Conservation (phyloP, 2,113 vertebrate species). For the Drymodes brunneopygia region DNA sequence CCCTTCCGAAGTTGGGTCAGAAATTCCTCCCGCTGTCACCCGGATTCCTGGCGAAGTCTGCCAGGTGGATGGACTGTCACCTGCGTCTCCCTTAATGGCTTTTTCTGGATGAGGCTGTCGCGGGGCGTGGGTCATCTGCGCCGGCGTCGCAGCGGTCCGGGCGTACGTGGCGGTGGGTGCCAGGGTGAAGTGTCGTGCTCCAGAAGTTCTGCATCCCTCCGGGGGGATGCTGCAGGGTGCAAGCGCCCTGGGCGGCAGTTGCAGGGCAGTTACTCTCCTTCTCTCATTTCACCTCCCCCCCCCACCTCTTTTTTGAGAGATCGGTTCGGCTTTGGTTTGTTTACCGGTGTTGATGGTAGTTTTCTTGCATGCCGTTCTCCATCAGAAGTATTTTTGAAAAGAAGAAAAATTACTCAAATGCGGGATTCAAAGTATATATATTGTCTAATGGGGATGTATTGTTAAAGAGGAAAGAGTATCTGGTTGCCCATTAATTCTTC, state of each 20-base stretch:
- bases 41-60: background rate
- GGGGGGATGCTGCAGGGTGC: constrained; percentile 30
- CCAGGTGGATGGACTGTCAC: background rate
- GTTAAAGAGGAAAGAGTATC: background rate
- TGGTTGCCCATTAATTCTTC: background rate
- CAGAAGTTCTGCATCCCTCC: constrained; percentile 51
- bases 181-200: constrained; percentile 42
- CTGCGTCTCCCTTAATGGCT: background rate
- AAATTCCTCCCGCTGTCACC: background rate
- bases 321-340: background rate
- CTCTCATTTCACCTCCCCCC: background rate
- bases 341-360: background rate
- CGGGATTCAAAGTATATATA: background rate
- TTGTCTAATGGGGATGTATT: background rate
- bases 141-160: background rate
- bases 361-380: background rate
- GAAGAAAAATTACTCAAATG: background rate
- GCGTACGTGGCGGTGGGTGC: constrained; percentile 36
- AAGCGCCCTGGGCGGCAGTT: background rate
- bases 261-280: background rate
- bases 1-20: background rate
- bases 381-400: background rate
- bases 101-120: background rate
- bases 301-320: background rate
- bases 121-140: background rate